Percentiles rank a stretch among this genome's conserved stretches.
These are phyloP conservation scores for Physocephala rufipes DNA, from an alignment of 2,888 invertebrate species.

Conservation along the genomic window DNA sequence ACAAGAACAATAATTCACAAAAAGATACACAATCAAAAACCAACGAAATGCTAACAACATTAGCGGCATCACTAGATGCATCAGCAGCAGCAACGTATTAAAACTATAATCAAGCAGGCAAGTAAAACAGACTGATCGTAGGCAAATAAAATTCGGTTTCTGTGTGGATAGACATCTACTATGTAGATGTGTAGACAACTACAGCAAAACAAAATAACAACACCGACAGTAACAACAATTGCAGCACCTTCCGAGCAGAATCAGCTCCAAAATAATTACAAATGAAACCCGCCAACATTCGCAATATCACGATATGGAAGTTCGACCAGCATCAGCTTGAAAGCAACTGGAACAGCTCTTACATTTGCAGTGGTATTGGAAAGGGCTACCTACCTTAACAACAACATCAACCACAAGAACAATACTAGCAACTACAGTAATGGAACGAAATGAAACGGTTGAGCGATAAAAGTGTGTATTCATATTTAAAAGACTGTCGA, in stretches of 20 bases:
- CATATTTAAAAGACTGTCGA: no score
- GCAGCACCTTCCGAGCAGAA: no score
- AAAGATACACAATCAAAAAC: no score
- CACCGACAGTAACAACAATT: slow-evolving; percentile 2
- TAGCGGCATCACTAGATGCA: background rate
- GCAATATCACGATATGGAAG: background rate
- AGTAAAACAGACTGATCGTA: background rate
- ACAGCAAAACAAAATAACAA: background rate
- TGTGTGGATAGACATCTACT: background rate
- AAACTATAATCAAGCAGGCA: background rate
- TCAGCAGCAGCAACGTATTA: background rate
- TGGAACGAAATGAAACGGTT: no score
- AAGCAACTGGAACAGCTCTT: background rate
- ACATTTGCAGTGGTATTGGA: background rate
- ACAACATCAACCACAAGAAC: background rate
- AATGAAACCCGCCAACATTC: background rate
- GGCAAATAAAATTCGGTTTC: no score
- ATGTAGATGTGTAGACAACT: background rate
- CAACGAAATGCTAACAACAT: background rate
- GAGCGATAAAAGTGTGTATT: no score
- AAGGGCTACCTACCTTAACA: background rate
- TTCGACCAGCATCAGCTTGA: background rate
- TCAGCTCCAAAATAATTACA: background rate
- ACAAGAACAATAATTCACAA: slow-evolving; percentile 8
- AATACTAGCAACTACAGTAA: no score